Evolutionary conservation across 2,888 invertebrate genomes (phyloP), one percentile per base, ranked within the genome.

Genomic region (Dicyrtomina minuta): DNA sequence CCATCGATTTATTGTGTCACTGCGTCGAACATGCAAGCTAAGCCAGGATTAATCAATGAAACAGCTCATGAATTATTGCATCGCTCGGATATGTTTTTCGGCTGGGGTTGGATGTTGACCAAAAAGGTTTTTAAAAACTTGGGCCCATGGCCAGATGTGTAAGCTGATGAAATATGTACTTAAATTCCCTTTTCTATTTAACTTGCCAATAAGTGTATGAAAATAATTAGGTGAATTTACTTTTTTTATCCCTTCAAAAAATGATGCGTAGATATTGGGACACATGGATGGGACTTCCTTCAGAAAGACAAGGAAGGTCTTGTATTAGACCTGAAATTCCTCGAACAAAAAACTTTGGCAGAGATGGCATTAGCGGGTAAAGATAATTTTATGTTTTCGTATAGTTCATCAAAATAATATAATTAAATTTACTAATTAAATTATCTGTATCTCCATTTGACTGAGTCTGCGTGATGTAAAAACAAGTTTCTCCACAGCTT

Each of bases 271-370:
- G 68, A 4, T 68, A 60, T 43, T 68, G 68, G 68, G 68, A 68
- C 44, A 46, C 26, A 33, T 68, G 62, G 62, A 39, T 68, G 55
- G 55, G 68, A 17, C 17, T 51, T 8, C 55, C 61, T 33, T 53
- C 53, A 24, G 13, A 51, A 27, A 49, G 68, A 20, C 8, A 41
- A 61, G 55, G 22, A 13, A 41, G 68, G 17, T 17, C 62, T 17
- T 68, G 68, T 43, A 68, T 68, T 53, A 17, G 62, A 27, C 68
- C 68, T 12, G 68, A 68, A 62, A 68, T 68, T 10, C 59, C 68
- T 1, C 26, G 68, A 24, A 56, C 27, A 44, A 55, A 53, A 17
- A 68, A 58, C 20, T 68, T 68, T 62, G 68, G 68, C 13, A 24
- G 59, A 20, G 53, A 68, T 17, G 68, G 68, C 27, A 20, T 26